Evolutionary conservation across 1,140 invertebrate species (phyloP).

Genomic region (Dinoponera quadriceps): DNA sequence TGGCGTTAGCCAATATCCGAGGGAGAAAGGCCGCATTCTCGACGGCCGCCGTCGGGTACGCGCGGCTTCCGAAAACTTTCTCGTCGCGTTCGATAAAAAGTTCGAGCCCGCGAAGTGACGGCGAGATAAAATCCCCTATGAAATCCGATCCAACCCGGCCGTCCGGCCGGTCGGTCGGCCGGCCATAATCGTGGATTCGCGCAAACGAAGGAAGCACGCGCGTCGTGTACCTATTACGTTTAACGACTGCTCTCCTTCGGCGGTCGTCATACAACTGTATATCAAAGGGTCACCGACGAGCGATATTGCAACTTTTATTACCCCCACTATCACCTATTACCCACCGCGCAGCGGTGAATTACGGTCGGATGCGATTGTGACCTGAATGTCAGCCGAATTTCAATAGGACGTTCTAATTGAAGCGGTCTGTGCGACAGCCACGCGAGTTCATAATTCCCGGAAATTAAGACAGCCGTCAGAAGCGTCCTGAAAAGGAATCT

Average conservation of each 20-base stretch:
- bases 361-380: neutral
- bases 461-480: neutral
- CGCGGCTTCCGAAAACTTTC: slow-evolving; percentile 47
- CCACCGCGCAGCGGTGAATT: slow-evolving; percentile 27
- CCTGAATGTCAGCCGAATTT: neutral
- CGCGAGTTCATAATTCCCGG: slow-evolving; percentile 9
- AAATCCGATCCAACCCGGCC: slow-evolving; percentile 30
- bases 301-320: slow-evolving; percentile 48
- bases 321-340: slow-evolving; percentile 29
- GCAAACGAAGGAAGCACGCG: slow-evolving; percentile 19
- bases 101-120: slow-evolving; percentile 33
- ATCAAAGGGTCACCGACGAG: slow-evolving; percentile 16
- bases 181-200: slow-evolving; percentile 35
- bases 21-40: slow-evolving; percentile 50
- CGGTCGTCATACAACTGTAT: neutral
- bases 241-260: slow-evolving; percentile 17
- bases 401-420: slow-evolving; percentile 18
- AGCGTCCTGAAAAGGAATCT: neutral
- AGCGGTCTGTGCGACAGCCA: neutral
- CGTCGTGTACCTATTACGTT: slow-evolving; percentile 15
- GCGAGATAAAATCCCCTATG: slow-evolving; percentile 10
- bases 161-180: neutral
- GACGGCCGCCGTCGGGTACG: slow-evolving; percentile 45
- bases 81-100: slow-evolving; percentile 54
- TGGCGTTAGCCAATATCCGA: slow-evolving; percentile 47